Conservation (phyloP, 1,140 invertebrate genomes). For the Zelostemma sp. region DNA sequence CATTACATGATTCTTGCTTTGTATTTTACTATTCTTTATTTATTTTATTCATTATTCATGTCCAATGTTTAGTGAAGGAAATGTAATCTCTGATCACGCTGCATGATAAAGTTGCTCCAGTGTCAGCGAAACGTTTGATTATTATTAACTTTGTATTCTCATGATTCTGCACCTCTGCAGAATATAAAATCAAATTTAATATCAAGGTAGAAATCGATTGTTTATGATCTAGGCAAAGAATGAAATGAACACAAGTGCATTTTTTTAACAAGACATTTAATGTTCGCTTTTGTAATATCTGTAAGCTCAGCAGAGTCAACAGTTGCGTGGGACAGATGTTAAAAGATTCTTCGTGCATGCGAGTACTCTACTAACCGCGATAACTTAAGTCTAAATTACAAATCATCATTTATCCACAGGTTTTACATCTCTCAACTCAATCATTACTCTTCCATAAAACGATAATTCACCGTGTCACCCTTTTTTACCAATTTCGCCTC, state of each 20-base stretch:
- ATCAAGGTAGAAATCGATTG: too few relatives aligned
- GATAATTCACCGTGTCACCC: constrained; percentile 27
- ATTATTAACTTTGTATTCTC: too few relatives aligned
- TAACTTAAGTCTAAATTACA: constrained; percentile 55
- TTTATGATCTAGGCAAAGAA: too few relatives aligned
- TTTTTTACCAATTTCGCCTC: constrained; percentile 9
- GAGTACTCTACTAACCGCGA: constrained; percentile 51
- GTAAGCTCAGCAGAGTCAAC: constrained; percentile 67
- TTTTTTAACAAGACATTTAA: constrained; percentile 68
- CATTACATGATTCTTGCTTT: too few relatives aligned
- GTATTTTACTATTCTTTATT: too few relatives aligned
- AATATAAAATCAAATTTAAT: too few relatives aligned
- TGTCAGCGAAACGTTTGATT: too few relatives aligned
- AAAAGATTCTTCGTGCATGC: constrained; percentile 55
- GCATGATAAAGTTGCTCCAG: too few relatives aligned
- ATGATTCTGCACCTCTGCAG: too few relatives aligned
- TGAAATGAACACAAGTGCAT: background rate
- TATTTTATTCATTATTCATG: too few relatives aligned
- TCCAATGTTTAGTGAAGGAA: too few relatives aligned
- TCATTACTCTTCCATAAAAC: constrained; percentile 44
- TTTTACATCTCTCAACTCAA: constrained; percentile 43
- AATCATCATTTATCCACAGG: constrained; percentile 46
- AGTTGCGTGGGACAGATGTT: constrained; percentile 62
- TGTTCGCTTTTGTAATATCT: constrained; percentile 61
- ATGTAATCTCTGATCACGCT: too few relatives aligned